Conservation (phyloP, 2,113 vertebrate species). For the Parus major region DNA sequence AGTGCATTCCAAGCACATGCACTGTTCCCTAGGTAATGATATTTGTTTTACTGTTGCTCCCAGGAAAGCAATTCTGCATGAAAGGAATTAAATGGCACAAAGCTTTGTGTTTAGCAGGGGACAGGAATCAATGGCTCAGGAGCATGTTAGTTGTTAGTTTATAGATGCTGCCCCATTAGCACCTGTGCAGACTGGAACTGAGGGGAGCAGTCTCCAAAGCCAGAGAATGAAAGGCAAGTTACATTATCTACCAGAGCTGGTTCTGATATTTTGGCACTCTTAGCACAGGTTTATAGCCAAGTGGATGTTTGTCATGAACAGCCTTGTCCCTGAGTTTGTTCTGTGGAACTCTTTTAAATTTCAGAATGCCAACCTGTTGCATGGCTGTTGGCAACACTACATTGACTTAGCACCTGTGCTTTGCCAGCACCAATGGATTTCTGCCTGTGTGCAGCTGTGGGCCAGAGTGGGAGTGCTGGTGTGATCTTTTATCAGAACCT, state of each 20-base stretch:
- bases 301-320: not conserved
- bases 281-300: not conserved
- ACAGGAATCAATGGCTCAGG: not conserved
- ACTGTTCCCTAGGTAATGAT: constrained; percentile 27
- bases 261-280: not conserved
- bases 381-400: not conserved
- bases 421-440: not conserved
- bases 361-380: not conserved
- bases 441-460: not conserved
- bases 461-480: not conserved
- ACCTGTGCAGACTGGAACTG: not conserved
- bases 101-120: constrained; percentile 41
- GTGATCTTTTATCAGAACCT: not conserved
- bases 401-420: not conserved
- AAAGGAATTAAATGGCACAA: constrained; percentile 22
- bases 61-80: not conserved
- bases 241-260: not conserved
- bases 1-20: not conserved
- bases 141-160: not conserved
- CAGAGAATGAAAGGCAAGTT: not conserved
- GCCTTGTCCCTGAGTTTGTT: constrained; percentile 8
- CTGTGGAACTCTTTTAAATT: not conserved
- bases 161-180: not conserved
- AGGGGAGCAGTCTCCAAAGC: not conserved
- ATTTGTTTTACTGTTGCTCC: constrained; percentile 30